Evolutionary conservation across 1,140 invertebrate species (phyloP), one percentile per base, ranked within the genome.

Genomic region (Propsilocerus akamusi): DNA sequence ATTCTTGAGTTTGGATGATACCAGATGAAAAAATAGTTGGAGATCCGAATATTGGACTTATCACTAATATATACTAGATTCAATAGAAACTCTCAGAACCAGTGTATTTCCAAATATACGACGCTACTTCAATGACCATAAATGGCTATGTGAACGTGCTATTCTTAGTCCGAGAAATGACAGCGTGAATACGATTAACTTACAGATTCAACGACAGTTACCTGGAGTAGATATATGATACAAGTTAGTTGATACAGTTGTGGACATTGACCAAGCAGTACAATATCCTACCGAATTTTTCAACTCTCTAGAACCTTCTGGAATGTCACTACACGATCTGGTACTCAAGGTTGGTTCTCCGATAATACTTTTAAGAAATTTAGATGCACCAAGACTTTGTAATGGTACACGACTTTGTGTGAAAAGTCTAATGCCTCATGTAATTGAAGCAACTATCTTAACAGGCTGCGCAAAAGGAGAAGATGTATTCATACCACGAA

Each of bases 1-100:
- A 11, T 77, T 78, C 66, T 85, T 86, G 50, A 82, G 77, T 59
- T 91, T 93, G n/a, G n/a, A n/a, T n/a, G n/a, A n/a, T n/a, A n/a
- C n/a, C n/a, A n/a, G n/a, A n/a, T n/a, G n/a, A n/a, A n/a, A n/a
- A n/a, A n/a, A n/a, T n/a, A n/a, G n/a, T n/a, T n/a, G n/a, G n/a
- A n/a, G n/a, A n/a, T n/a, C n/a, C n/a, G n/a, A n/a, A n/a, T n/a
- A n/a, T n/a, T n/a, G n/a, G n/a, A n/a, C n/a, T n/a, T n/a, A n/a
- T n/a, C n/a, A n/a, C n/a, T n/a, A n/a, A n/a, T n/a, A n/a, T n/a
- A n/a, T n/a, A n/a, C n/a, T n/a, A n/a, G 22, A 23, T 54, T 58
- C 59, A 50, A 60, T 58, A 58, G 53, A 55, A 28, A 59, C 58
- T 56, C 56, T 67, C 12, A 65, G 66, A 56, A 22, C 61, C 17